phyloP scores from a whole-genome alignment of 2,888 invertebrate genomes.

The Phorcus lineatus region DNA sequence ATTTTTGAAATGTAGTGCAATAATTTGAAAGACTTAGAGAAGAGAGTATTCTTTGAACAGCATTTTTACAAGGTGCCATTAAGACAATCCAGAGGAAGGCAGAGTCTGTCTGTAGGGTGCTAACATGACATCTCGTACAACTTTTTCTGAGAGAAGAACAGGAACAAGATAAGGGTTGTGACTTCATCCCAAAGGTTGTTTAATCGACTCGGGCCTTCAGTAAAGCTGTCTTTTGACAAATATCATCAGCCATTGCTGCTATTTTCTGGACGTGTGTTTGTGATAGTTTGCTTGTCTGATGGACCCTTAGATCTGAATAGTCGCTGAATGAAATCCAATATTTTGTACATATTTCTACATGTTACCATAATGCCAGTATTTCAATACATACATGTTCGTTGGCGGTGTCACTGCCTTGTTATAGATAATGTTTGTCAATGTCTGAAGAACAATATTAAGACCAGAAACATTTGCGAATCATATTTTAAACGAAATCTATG shows the following conservation, averaged over 20 bases:
- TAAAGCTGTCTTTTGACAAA: not conserved
- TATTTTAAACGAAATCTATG: not conserved
- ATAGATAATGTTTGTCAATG: no score
- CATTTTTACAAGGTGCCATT: no score
- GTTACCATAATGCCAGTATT: not conserved
- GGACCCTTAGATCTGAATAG: not conserved
- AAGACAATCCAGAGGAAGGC: no score
- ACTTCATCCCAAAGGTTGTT: not conserved
- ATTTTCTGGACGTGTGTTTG: conserved; percentile 19
- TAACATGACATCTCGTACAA: no score
- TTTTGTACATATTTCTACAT: not conserved
- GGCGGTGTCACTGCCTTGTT: not conserved
- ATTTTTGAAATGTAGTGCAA: no score
- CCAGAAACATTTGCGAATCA: not conserved
- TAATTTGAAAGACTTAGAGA: no score
- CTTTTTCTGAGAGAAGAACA: no score
- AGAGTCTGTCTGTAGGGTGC: no score
- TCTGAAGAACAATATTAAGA: no score
- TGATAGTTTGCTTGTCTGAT: conserved; percentile 14
- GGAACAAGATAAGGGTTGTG: not conserved
- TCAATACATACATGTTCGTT: not conserved
- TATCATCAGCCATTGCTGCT: not conserved
- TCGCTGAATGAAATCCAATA: conserved; percentile 1
- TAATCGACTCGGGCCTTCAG: not conserved
- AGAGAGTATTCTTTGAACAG: no score